Conservation (phyloP, 2,888 invertebrate genomes). For the Phymatocera aterrima region DNA sequence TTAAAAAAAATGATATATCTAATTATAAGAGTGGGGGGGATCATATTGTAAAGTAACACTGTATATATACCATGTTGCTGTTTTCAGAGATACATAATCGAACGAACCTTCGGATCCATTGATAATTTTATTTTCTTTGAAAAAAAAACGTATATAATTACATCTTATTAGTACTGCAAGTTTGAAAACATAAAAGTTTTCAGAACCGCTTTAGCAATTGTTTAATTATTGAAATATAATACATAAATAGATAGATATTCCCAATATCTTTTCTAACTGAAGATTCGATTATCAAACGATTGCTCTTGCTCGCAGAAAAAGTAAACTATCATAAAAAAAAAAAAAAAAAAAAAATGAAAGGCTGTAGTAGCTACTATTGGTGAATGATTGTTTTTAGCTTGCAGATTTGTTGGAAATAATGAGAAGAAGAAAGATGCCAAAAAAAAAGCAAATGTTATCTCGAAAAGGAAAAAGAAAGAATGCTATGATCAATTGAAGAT, state of each 20-base stretch:
- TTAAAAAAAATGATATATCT: constrained; percentile 8
- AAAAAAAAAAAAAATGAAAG: not conserved
- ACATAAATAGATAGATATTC: not conserved
- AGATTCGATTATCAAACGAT: constrained; percentile 26
- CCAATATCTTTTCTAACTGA: not conserved
- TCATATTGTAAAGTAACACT: constrained; percentile 41
- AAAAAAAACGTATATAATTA: too few relatives aligned
- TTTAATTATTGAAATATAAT: constrained; percentile 14
- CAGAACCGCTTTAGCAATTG: not conserved
- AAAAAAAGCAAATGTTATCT: constrained; percentile 19
- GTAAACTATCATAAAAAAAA: too few relatives aligned
- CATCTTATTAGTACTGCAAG: not conserved
- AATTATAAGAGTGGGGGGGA: constrained; percentile 25
- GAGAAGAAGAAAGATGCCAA: not conserved
- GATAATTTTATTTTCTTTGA: constrained; percentile 36
- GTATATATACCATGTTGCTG: constrained; percentile 38
- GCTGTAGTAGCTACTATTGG: constrained; percentile 27
- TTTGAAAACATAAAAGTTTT: not conserved
- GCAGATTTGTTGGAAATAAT: constrained; percentile 18
- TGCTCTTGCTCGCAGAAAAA: constrained; percentile 30
- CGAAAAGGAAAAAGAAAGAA: constrained; percentile 1
- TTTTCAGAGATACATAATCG: constrained; percentile 9
- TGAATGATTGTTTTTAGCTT: constrained; percentile 22
- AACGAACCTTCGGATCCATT: constrained; percentile 26
- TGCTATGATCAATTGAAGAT: not conserved